Evolutionary conservation across 2,113 vertebrate species (phyloP).

Genomic region (Pollachius pollachius): DNA sequence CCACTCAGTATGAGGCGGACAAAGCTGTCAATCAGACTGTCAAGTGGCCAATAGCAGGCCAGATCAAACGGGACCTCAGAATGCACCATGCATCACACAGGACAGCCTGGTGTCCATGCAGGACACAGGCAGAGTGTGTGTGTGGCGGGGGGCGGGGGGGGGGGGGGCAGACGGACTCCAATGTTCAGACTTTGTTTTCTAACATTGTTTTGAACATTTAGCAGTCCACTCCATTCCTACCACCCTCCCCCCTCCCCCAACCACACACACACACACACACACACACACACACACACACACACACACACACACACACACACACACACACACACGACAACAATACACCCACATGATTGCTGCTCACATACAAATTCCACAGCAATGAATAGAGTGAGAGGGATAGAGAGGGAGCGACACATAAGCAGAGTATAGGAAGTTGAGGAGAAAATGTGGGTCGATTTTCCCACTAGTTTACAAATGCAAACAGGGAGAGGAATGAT

Average conservation of each 20-base stretch:
- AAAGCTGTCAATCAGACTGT: conserved; percentile 19
- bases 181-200: background rate
- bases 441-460: background rate
- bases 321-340: conserved; percentile 38
- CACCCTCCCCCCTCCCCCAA: background rate
- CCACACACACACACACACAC: background rate
- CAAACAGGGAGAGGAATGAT: no score
- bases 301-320: conserved; percentile 8
- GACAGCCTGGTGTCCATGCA: conserved; percentile 27
- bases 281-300: conserved; percentile 1
- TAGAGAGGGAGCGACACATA: background rate
- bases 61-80: conserved; percentile 5
- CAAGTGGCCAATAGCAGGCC: conserved; percentile 9
- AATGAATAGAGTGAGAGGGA: conserved; percentile 27
- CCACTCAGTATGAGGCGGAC: conserved; percentile 18
- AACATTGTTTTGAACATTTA: background rate
- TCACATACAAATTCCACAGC: conserved; percentile 45
- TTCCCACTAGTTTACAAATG: background rate
- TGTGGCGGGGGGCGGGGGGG: no score
- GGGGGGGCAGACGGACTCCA: no score
- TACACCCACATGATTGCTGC: conserved; percentile 54
- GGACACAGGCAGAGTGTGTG: background rate
- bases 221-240: background rate
- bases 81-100: conserved; percentile 31
- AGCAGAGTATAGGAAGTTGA: conserved; percentile 2